Conservation (phyloP, 2,113 vertebrate genomes). For the Pluvianellus socialis region DNA sequence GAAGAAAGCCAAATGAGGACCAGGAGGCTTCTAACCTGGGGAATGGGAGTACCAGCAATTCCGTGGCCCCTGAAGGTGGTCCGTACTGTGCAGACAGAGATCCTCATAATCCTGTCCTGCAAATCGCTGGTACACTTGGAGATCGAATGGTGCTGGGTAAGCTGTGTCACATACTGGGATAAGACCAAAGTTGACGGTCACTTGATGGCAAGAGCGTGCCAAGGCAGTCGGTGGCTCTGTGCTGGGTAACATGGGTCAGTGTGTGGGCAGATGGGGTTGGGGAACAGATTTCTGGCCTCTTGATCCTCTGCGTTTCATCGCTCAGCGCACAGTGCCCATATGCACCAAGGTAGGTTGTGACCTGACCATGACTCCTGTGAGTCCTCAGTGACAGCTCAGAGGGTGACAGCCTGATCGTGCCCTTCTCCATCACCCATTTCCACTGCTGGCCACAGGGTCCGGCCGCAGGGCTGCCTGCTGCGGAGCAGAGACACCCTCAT, state of each 20-base stretch:
- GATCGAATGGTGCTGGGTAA: rapidly evolving
- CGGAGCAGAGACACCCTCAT: not conserved
- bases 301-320: rapidly evolving
- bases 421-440: not conserved
- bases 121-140: not conserved
- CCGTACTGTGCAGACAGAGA: not conserved
- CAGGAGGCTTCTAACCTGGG: not conserved
- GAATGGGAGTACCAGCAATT: not conserved
- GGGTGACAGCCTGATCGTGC: not conserved
- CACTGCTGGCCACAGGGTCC: not conserved
- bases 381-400: not conserved
- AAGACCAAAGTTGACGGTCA: not conserved
- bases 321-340: rapidly evolving
- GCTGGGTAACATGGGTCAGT: not conserved
- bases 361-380: not conserved
- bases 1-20: not conserved
- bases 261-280: not conserved
- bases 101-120: not conserved
- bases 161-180: not conserved
- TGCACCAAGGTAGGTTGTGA: not conserved
- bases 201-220: not conserved
- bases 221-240: not conserved
- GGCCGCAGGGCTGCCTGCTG: not conserved
- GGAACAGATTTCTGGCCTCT: not conserved
- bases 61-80: not conserved